phyloP scores from a whole-genome alignment of 2,888 invertebrate genomes.

The Laspeyria flexula region DNA sequence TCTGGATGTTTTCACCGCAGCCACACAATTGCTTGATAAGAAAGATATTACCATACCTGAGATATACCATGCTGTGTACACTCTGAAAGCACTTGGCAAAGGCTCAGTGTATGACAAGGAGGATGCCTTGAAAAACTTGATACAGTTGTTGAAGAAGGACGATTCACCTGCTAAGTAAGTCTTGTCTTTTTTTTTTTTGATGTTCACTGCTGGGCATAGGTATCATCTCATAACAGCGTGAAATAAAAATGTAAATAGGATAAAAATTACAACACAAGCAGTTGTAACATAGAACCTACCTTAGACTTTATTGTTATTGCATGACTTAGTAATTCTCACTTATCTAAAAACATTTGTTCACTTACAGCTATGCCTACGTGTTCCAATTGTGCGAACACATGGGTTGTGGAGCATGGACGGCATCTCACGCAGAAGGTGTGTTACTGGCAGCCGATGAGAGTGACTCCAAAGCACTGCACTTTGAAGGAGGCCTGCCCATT shows the following conservation, averaged over 20 bases:
- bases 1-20: constrained; percentile 77
- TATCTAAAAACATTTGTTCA: constrained; percentile 16
- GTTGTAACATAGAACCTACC: no score
- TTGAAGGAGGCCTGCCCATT: constrained; percentile 95
- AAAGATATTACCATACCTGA: constrained; percentile 89
- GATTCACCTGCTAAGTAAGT: constrained; percentile 90
- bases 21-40: constrained; percentile 87
- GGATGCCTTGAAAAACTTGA: constrained; percentile 90
- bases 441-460: constrained; percentile 98
- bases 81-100: constrained; percentile 89
- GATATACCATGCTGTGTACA: constrained; percentile 90
- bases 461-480: constrained; percentile 94
- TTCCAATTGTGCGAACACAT: constrained; percentile 93
- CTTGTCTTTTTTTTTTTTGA: background rate
- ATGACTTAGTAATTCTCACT: no score
- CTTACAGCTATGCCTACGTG: constrained; percentile 87
- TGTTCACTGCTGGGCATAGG: background rate
- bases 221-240: no score
- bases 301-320: no score
- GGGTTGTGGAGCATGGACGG: constrained; percentile 86
- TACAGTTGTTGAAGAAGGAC: constrained; percentile 93
- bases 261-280: no score
- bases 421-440: constrained; percentile 95
- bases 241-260: no score
- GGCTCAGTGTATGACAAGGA: constrained; percentile 86